phyloP scores from a whole-genome alignment of 2,113 vertebrate species.

The Datnioides undecimradiatus region DNA sequence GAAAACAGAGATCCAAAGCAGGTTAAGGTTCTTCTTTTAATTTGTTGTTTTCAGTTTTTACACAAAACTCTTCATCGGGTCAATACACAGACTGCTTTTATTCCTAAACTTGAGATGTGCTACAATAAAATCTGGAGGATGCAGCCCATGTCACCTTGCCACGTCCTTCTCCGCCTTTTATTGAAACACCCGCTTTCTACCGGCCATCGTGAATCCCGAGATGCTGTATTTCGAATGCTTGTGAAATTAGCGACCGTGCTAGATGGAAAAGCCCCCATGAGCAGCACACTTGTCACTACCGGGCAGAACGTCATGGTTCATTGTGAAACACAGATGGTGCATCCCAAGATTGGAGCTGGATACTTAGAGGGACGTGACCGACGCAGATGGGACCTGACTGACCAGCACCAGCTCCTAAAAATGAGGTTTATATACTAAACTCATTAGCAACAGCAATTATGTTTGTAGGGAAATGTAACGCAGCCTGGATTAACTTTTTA shows the following conservation, averaged over 20 bases:
- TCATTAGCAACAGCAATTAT: no score
- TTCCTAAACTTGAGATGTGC: background rate
- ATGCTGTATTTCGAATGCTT: background rate
- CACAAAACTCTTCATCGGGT: background rate
- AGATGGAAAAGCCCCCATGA: constrained; percentile 8
- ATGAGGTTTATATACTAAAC: no score
- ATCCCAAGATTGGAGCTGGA: no score
- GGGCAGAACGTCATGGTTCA: background rate
- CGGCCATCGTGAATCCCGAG: background rate
- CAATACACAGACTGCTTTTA: background rate
- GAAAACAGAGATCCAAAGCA: background rate
- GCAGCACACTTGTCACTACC: constrained; percentile 14
- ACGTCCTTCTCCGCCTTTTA: background rate
- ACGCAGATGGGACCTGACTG: background rate
- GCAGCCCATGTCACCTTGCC: background rate
- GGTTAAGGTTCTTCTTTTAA: no score
- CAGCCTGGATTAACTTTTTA: no score
- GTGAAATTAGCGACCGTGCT: background rate
- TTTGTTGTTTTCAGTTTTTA: background rate
- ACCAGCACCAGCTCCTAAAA: no score
- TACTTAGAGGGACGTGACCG: background rate
- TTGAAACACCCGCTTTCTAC: background rate
- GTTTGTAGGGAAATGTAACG: no score
- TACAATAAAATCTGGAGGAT: background rate
- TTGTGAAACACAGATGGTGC: constrained; percentile 22